Base-by-base conservation (phyloP, 2,797 vertebrate genomes). In the Aphelocoma californica region DNA sequence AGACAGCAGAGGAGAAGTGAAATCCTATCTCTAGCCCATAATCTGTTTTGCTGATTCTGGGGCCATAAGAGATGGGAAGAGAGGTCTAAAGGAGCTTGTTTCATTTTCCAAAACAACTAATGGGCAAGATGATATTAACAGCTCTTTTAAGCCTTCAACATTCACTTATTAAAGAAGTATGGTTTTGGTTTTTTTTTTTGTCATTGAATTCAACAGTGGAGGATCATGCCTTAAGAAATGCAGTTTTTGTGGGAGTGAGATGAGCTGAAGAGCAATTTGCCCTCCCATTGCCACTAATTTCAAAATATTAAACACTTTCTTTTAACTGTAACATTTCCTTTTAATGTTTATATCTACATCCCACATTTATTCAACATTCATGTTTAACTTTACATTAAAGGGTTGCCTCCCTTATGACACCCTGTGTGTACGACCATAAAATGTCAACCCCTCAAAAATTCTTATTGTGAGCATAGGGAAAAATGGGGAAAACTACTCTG, bases 71-170 rank as follows among this genome's bases (percentile, higher is more conserved):
- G 48, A 86, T n/a, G 50, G 18, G 19, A 93, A 65, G 45, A 86
- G 53, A 84, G 29, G 47, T 42, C 70, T 90, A 71, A 92, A 86
- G 56, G 86, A 80, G 36, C 75, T 89, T 83, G 84, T 87, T 89
- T 65, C 67, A 58, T 95, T 95, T 91, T 65, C 42, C 75, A 82
- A 75, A 96, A 88, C 80, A 95, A n/a, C 53, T 74, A 83, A 72
- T 12, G 42, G 72, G 61, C 21, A 87, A 91, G 69, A 44, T 51
- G 4, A 56, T 62, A 75, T 81, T 83, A 91, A 86, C 12, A 84
- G 65, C 11, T 88, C 79, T 81, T 62, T 60, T 58, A 81, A 90
- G 44, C 32, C 23, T 84, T 86, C 67, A 86, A 65, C 66, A 40
- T 88, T 86, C 71, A 51, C 69, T 86, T 72, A 56, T 3, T 56